These are phyloP conservation scores for Lamprologus sp. DNA, from an alignment of 2,113 vertebrate species.

Conservation along the genomic window DNA sequence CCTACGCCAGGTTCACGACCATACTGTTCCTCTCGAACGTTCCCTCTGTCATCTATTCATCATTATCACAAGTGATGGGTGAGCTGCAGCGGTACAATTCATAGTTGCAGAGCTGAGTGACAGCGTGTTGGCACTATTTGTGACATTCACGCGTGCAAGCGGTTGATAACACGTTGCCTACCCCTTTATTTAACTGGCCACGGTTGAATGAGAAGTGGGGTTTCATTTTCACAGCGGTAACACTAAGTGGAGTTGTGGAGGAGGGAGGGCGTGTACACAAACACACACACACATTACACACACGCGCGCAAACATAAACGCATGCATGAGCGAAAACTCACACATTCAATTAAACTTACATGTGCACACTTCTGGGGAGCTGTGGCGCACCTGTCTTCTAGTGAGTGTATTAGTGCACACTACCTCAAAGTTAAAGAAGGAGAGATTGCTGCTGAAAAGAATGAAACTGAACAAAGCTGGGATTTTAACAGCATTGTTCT, in stretches of 20 bases:
- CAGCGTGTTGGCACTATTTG: background rate
- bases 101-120: constrained; percentile 2
- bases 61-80: background rate
- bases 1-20: constrained; percentile 14
- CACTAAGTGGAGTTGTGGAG: background rate
- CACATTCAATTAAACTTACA: background rate
- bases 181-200: constrained; percentile 27
- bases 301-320: background rate
- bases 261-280: background rate
- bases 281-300: background rate
- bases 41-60: constrained; percentile 17
- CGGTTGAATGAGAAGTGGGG: background rate
- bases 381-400: background rate
- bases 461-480: background rate
- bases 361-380: background rate
- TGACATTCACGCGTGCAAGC: constrained; percentile 8
- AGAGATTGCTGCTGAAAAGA: background rate
- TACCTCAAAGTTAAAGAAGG: background rate
- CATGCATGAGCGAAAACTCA: background rate
- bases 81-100: background rate
- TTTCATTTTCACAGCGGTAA: constrained; percentile 25
- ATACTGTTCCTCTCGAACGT: background rate
- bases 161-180: constrained; percentile 28
- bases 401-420: background rate
- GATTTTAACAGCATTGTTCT: background rate